These are phyloP conservation scores for Esox lucius DNA, from an alignment of 2,797 vertebrate species.

Conservation along the genomic window DNA sequence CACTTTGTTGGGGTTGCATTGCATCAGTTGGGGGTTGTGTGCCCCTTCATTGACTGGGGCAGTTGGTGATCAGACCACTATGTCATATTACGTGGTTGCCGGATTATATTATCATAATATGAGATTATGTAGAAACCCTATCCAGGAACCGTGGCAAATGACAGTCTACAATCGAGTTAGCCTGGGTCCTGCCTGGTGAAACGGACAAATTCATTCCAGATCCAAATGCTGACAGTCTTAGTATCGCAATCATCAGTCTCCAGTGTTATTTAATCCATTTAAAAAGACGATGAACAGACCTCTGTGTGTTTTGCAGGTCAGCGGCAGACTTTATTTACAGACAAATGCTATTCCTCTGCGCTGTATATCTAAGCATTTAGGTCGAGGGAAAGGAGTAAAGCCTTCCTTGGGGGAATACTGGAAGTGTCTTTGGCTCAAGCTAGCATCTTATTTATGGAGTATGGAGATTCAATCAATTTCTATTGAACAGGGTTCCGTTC, in stretches of 20 bases:
- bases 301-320: no score
- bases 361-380: neutral
- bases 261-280: neutral
- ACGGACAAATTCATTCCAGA: neutral
- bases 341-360: neutral
- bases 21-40: no score
- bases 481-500: neutral
- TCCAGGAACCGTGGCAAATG: no score
- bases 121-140: no score
- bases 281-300: neutral
- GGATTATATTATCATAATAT: neutral
- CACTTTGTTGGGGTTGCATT: neutral
- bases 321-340: neutral
- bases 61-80: neutral
- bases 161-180: neutral
- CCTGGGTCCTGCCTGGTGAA: neutral
- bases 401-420: slow-evolving; percentile 16
- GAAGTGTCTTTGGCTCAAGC: neutral
- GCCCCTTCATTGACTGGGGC: neutral
- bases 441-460: slow-evolving; percentile 2
- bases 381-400: neutral
- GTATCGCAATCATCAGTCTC: neutral
- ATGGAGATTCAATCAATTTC: neutral
- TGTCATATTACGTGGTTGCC: neutral
- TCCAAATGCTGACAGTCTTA: neutral